Evolutionary conservation across 2,797 vertebrate species (phyloP), one percentile per base, ranked within the genome.

Genomic region (Fratercula arctica): DNA sequence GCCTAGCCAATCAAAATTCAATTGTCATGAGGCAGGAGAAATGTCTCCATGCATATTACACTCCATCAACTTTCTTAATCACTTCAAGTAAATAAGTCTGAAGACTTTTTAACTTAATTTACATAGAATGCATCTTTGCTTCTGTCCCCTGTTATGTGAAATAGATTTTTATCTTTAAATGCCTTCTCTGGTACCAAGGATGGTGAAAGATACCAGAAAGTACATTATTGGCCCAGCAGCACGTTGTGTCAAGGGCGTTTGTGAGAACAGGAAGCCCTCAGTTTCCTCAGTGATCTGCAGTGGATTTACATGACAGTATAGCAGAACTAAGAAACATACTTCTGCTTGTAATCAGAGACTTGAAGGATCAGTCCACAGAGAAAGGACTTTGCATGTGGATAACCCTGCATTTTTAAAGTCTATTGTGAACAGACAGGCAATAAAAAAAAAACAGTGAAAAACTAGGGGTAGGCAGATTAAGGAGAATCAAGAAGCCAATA

Each of bases 1-100:
- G 67, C 75, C 45, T 70, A 85, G 16, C 60, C 89, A 87, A 89
- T 89, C 43, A 93, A 87, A 94, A 94, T 76, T 90, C 77, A 82
- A 15, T 85, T 91, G 91, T 94, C 75, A 89, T 68, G 59, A 87
- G 70, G 43, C 74, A 73, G 54, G 15, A 90, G 51, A 90, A 95
- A 79, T 61, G 14, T 73, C 63, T 89, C 57, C 37, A 57, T 83
- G 59, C 50, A 59, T 87, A 88, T 89, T 93, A 53, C 33, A 74
- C 14, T 85, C 88, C 54, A 70, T 53, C 68, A 82, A 45, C 13
- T 87, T 96, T 78, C 70, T 93, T 92, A 93, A 90, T 93, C 46
- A 43, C 45, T 85, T 89, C 68, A 74, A 63, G 24, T 48, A 79
- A 85, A 37, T 66, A 87, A 69, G 25, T 60, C 39, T 48, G 45